Evolutionary conservation across 2,797 vertebrate species (phyloP).

Genomic region (Glossophaga mutica): DNA sequence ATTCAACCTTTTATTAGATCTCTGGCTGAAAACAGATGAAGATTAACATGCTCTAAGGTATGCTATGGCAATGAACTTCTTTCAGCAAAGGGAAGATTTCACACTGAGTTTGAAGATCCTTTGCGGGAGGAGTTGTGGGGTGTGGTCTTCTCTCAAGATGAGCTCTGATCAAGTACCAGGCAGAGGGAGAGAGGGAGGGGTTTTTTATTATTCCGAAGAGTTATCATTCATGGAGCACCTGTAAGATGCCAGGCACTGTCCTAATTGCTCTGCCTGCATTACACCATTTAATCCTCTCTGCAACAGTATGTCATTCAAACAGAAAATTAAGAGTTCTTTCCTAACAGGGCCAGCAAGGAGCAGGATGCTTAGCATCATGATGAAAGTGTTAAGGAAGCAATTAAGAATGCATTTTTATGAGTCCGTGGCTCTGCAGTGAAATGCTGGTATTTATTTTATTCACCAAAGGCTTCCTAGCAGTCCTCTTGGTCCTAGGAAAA

Average conservation of each 20-base stretch:
- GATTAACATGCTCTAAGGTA: background rate
- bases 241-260: background rate
- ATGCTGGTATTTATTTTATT: slow-evolving; percentile 18
- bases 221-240: background rate
- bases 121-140: background rate
- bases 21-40: background rate
- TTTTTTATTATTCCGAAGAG: background rate
- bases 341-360: background rate
- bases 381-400: slow-evolving; percentile 39
- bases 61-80: background rate
- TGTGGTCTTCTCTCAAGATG: background rate
- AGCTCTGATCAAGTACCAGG: background rate
- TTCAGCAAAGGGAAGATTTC: background rate
- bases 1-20: background rate
- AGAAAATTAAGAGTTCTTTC: slow-evolving; percentile 44
- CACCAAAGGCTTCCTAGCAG: background rate
- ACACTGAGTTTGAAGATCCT: background rate
- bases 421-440: background rate
- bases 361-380: background rate
- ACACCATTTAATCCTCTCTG: background rate
- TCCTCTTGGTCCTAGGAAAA: background rate
- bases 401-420: slow-evolving; percentile 46
- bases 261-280: background rate
- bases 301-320: slow-evolving; percentile 30
- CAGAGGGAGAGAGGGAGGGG: background rate